phyloP scores from a whole-genome alignment of 2,888 invertebrate species.

The Cantharis nigra region DNA sequence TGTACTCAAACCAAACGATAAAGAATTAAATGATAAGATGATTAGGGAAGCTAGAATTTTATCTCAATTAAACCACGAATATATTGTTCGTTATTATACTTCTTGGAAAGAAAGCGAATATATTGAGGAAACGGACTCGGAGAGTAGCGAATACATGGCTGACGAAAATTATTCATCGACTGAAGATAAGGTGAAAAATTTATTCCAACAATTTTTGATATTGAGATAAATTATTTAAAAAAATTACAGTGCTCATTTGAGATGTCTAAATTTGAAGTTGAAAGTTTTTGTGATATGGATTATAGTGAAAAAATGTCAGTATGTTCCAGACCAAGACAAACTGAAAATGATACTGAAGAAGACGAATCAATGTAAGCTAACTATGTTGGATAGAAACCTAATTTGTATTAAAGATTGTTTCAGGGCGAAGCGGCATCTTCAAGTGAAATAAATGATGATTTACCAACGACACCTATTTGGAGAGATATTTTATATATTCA shows the following conservation, averaged over 20 bases:
- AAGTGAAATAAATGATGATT: neutral
- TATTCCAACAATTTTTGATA: neutral
- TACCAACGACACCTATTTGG: neutral
- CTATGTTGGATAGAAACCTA: neutral
- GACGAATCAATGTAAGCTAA: constrained; percentile 47
- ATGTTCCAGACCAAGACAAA: constrained; percentile 61
- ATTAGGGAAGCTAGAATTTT: constrained; percentile 93
- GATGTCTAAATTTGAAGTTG: neutral
- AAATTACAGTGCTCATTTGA: neutral
- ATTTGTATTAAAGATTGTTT: constrained; percentile 48
- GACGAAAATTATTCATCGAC: constrained; percentile 31
- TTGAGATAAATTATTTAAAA: neutral
- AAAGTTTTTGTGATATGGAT: constrained; percentile 26
- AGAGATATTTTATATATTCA: constrained; percentile 80
- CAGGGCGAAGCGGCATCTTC: constrained; percentile 41
- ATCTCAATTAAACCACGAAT: constrained; percentile 94
- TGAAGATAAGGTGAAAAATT: constrained; percentile 25
- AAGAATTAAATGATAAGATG: constrained; percentile 85
- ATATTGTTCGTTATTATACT: constrained; percentile 95
- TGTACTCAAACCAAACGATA: constrained; percentile 81
- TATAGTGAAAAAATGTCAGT: constrained; percentile 33
- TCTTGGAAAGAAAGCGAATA: constrained; percentile 89
- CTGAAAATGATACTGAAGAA: constrained; percentile 67
- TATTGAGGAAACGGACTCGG: constrained; percentile 46
- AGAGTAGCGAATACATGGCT: constrained; percentile 32